These are phyloP conservation scores for Cheilosia scutellata DNA, from an alignment of 2,888 invertebrate genomes.

Conservation along the genomic window DNA sequence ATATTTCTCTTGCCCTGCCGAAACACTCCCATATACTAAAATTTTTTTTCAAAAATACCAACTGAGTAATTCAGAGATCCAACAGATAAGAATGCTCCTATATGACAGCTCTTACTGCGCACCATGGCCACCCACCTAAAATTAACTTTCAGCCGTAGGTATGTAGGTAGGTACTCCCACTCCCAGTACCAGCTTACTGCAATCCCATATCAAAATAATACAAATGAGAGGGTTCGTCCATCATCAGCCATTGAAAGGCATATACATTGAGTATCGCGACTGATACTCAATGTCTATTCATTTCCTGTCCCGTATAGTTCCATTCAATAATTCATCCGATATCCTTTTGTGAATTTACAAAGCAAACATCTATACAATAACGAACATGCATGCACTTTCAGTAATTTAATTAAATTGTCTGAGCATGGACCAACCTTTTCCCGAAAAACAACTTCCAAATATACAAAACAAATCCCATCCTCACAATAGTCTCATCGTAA, in stretches of 20 bases:
- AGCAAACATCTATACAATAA: background rate
- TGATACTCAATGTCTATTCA: background rate
- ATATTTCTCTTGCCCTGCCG: too few relatives aligned
- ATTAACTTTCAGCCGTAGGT: too few relatives aligned
- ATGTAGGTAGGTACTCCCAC: too few relatives aligned
- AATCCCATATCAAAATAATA: too few relatives aligned
- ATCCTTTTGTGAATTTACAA: background rate
- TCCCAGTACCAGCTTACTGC: too few relatives aligned
- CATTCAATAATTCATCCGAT: background rate
- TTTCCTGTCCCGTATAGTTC: background rate
- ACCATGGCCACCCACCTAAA: background rate
- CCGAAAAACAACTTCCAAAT: background rate
- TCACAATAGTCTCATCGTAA: background rate
- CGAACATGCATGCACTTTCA: background rate
- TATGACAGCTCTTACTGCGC: background rate
- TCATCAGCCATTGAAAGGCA: background rate
- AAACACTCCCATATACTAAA: too few relatives aligned
- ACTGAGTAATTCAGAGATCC: too few relatives aligned
- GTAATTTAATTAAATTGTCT: conserved; percentile 7
- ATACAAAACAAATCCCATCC: conserved; percentile 1
- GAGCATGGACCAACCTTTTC: background rate
- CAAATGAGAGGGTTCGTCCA: background rate
- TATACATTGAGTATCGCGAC: too few relatives aligned
- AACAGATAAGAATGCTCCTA: too few relatives aligned
- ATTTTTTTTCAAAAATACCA: too few relatives aligned